phyloP scores from a whole-genome alignment of 2,888 invertebrate genomes.

The Polyommatus iphigenia region DNA sequence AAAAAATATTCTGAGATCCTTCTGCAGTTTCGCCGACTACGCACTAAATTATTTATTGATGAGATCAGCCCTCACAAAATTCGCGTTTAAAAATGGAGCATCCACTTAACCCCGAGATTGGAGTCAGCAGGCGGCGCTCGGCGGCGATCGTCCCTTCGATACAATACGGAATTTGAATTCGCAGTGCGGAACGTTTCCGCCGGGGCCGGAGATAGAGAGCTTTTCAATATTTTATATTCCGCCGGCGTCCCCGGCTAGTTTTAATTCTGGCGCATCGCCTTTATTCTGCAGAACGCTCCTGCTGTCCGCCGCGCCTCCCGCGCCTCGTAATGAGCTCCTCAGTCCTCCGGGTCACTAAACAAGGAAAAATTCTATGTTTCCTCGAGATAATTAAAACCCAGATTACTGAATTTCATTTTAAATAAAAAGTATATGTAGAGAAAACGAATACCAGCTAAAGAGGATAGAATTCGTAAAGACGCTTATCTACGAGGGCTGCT shows the following conservation, averaged over 20 bases:
- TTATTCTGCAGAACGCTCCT: conserved; percentile 21
- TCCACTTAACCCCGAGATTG: conserved; percentile 33
- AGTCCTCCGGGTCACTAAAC: conserved; percentile 12
- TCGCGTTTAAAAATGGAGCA: conserved; percentile 27
- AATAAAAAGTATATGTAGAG: not conserved
- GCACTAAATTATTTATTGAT: conserved; percentile 18
- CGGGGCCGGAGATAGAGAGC: conserved; percentile 41
- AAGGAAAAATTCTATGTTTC: conserved; percentile 14
- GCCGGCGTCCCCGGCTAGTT: conserved; percentile 42
- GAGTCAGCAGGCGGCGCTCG: conserved; percentile 31
- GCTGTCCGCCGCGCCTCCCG: conserved; percentile 15
- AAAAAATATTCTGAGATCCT: not conserved
- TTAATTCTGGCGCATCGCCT: conserved; percentile 42
- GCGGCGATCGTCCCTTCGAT: conserved; percentile 44
- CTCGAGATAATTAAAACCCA: conserved; percentile 6
- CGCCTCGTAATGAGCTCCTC: conserved; percentile 14
- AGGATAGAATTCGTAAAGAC: no score
- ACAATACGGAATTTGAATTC: conserved; percentile 62
- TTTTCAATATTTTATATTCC: conserved; percentile 45
- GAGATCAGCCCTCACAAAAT: conserved; percentile 9
- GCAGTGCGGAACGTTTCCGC: conserved; percentile 46
- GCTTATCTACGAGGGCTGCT: no score
- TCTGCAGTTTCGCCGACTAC: not conserved
- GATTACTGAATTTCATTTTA: not conserved
- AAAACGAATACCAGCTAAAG: not conserved